Evolutionary conservation across 2,797 vertebrate species (phyloP).

Genomic region (Telmatherina bonti): DNA sequence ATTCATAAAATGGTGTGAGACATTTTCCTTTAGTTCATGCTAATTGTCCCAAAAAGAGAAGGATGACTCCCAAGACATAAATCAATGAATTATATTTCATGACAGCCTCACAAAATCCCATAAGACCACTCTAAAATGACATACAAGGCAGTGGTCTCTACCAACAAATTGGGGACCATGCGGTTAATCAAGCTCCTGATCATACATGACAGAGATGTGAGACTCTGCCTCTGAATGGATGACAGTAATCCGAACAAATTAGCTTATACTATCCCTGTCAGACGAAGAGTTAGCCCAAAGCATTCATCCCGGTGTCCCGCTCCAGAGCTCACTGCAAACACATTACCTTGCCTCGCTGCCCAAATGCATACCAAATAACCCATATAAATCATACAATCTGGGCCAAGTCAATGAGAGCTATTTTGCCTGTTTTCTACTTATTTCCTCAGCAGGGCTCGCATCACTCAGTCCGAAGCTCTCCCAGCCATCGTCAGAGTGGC

Average conservation of each 20-base stretch:
- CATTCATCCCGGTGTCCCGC: slow-evolving; percentile 56
- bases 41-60: too few species aligned
- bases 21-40: neutral
- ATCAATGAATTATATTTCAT: slow-evolving; percentile 1
- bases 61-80: neutral
- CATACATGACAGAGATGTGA: slow-evolving; percentile 28
- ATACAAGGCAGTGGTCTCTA: neutral
- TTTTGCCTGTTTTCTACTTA: slow-evolving; percentile 69
- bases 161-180: neutral
- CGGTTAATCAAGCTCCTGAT: slow-evolving; percentile 33
- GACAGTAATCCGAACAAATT: slow-evolving; percentile 66
- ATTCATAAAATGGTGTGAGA: neutral
- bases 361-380: slow-evolving; percentile 80
- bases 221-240: slow-evolving; percentile 31
- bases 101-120: neutral
- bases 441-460: slow-evolving; percentile 72
- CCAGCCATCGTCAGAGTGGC: slow-evolving; percentile 62
- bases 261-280: slow-evolving; percentile 53
- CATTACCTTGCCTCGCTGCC: slow-evolving; percentile 75
- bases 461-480: slow-evolving; percentile 65
- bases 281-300: slow-evolving; percentile 47
- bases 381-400: slow-evolving; percentile 83
- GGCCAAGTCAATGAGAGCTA: slow-evolving; percentile 78
- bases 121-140: neutral
- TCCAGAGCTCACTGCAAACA: slow-evolving; percentile 75